These are phyloP conservation scores for Cercopithecus mona DNA, from an alignment of 2,113 vertebrate species.

Conservation along the genomic window DNA sequence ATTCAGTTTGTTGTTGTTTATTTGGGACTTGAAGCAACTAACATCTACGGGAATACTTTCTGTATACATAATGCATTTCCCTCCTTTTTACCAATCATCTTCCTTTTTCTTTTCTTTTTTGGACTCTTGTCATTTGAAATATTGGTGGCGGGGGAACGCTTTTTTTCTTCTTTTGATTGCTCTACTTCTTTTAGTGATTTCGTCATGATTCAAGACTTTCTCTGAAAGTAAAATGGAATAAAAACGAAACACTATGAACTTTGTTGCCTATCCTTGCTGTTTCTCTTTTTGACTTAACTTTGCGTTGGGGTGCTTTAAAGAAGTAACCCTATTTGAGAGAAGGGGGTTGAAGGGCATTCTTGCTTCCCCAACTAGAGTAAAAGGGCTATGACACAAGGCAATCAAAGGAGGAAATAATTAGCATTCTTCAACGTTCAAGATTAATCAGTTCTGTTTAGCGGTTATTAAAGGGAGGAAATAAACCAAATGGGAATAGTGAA, in stretches of 20 bases:
- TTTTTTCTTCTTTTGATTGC: not conserved
- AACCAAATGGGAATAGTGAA: not conserved
- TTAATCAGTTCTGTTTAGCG: not conserved
- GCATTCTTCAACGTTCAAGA: not conserved
- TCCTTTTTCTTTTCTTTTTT: not conserved
- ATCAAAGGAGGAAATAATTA: not conserved
- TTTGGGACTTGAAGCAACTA: conserved; percentile 39
- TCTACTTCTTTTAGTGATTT: not conserved
- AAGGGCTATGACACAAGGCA: not conserved
- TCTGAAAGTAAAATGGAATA: conserved; percentile 47
- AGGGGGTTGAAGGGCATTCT: not conserved
- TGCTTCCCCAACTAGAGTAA: not conserved
- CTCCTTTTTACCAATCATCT: not conserved
- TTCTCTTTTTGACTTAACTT: not conserved
- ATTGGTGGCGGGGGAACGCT: not conserved
- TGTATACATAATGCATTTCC: not conserved
- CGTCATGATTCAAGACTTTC: not conserved
- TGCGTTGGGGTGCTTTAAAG: not conserved
- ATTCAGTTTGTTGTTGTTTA: conserved; percentile 56
- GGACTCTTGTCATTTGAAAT: not conserved
- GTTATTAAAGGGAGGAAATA: conserved; percentile 23
- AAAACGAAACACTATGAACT: not conserved
- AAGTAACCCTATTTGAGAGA: not conserved
- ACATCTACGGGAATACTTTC: conserved; percentile 16
- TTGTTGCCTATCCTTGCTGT: not conserved